These are phyloP conservation scores for Drosophila kepulauana DNA, from an alignment of 1,140 invertebrate genomes.

Conservation along the genomic window DNA sequence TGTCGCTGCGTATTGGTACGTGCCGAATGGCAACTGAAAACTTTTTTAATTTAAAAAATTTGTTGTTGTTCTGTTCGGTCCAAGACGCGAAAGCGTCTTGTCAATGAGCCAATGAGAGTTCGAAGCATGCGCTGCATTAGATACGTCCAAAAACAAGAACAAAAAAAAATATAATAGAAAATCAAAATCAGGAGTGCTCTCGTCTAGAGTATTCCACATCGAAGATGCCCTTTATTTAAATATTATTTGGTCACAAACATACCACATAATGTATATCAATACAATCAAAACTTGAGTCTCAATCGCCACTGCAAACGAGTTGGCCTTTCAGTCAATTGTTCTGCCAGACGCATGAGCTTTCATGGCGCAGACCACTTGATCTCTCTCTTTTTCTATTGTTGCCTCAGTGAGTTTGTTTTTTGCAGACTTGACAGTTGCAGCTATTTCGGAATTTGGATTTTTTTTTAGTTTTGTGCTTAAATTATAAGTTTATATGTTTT, in stretches of 20 bases:
- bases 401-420: background rate
- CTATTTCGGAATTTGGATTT: too few relatives aligned
- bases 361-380: background rate
- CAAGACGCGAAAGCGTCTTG: slow-evolving; percentile 37
- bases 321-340: background rate
- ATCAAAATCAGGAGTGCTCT: slow-evolving; percentile 1
- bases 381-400: background rate
- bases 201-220: background rate
- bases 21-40: slow-evolving; percentile 79
- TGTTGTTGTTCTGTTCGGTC: slow-evolving; percentile 47
- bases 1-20: slow-evolving; percentile 81
- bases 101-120: slow-evolving; percentile 39
- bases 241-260: background rate
- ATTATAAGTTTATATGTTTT: too few relatives aligned
- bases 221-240: background rate
- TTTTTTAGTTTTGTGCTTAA: too few relatives aligned
- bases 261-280: background rate
- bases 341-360: background rate
- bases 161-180: slow-evolving; percentile 43
- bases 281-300: background rate
- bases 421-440: background rate
- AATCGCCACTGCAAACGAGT: background rate
- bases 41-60: slow-evolving; percentile 82
- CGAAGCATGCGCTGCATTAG: slow-evolving; percentile 76
- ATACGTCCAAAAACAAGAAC: slow-evolving; percentile 54